Evolutionary conservation across 2,797 vertebrate genomes (phyloP).

Genomic region (Megaceryle alcyon): DNA sequence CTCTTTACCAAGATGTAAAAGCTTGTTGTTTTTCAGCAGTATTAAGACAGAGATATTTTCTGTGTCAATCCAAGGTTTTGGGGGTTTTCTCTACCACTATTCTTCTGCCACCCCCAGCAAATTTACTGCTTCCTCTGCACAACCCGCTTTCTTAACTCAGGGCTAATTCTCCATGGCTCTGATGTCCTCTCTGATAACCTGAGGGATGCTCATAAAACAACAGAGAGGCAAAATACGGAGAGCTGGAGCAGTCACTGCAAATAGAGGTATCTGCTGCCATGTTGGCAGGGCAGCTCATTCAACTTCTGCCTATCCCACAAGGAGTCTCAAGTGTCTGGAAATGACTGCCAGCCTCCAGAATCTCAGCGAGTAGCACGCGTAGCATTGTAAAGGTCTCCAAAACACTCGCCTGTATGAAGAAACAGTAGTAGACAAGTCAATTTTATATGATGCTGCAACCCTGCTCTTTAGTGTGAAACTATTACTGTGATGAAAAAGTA

Average conservation of each 20-base stretch:
- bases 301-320: background rate
- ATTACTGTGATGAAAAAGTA: slow-evolving; percentile 22
- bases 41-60: background rate
- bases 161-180: background rate
- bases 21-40: background rate
- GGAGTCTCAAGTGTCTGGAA: background rate
- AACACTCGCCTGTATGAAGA: background rate
- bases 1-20: background rate
- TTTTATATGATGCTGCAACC: background rate
- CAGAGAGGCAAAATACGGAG: background rate
- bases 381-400: background rate
- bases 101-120: background rate
- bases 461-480: background rate
- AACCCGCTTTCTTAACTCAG: background rate
- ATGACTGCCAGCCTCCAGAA: background rate
- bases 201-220: background rate
- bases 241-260: background rate
- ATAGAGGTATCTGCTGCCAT: background rate
- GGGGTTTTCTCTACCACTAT: fast-evolving
- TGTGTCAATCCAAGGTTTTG: background rate
- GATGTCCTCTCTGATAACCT: background rate
- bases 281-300: background rate
- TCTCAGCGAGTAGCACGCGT: fast-evolving
- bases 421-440: background rate
- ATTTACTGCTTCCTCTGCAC: background rate